Percentiles rank a stretch among this genome's conserved stretches.
These are phyloP conservation scores for Erithacus rubecula DNA, from an alignment of 2,797 vertebrate genomes.

Conservation along the genomic window DNA sequence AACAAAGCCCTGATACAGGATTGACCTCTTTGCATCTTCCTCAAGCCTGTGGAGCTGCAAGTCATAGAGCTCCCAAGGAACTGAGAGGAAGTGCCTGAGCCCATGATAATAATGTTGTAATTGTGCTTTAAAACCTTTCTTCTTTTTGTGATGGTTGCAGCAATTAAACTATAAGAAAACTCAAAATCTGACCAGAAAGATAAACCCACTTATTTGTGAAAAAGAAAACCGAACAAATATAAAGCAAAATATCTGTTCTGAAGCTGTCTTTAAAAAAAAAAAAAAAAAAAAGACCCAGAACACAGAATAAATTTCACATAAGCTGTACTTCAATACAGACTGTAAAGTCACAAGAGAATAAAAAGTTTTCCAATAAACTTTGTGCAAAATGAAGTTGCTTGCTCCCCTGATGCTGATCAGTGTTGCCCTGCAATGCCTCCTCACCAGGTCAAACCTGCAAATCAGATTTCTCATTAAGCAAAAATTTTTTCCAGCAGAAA, in stretches of 20 bases:
- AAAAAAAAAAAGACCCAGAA: accelerated
- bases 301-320: not conserved
- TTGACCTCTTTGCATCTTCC: not conserved
- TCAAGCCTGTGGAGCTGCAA: not conserved
- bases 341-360: not conserved
- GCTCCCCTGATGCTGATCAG: not conserved
- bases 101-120: not conserved
- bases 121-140: not conserved
- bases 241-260: not conserved
- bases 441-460: not conserved
- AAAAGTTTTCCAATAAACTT: not conserved
- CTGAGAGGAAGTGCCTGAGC: not conserved
- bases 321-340: not conserved
- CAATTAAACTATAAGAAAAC: not conserved
- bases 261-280: not conserved
- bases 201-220: not conserved
- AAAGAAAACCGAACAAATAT: not conserved
- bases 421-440: not conserved
- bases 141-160: not conserved
- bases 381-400: not conserved
- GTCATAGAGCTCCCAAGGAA: not conserved
- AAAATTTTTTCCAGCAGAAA: not conserved
- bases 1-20: not conserved
- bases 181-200: not conserved
- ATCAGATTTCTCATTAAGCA: not conserved